Conservation (phyloP, 1,140 invertebrate genomes). For the Atopsyche davidsoni region DNA sequence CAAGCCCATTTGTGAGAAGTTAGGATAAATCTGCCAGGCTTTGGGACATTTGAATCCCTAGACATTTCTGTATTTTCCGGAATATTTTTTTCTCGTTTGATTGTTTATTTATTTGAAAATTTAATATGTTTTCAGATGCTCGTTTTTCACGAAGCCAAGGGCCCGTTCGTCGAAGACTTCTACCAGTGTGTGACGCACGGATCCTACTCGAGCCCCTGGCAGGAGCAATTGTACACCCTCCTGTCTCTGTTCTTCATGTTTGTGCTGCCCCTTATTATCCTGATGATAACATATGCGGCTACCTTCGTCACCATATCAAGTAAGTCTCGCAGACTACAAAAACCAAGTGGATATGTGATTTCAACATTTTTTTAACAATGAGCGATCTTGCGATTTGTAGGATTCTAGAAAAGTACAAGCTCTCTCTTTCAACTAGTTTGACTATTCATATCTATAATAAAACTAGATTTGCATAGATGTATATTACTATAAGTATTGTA, state of each 20-base stretch:
- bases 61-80: background rate
- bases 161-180: constrained; percentile 75
- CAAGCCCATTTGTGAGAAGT: no score
- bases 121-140: constrained; percentile 56
- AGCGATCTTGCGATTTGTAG: no score
- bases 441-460: no score
- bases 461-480: no score
- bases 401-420: no score
- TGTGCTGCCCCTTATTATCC: constrained; percentile 65
- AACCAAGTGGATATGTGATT: no score
- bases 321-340: constrained; percentile 51
- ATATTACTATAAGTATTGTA: no score
- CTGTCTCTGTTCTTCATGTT: constrained; percentile 75
- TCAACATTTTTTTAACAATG: no score
- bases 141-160: constrained; percentile 66
- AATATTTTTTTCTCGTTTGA: background rate
- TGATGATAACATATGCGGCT: constrained; percentile 67
- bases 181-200: constrained; percentile 80
- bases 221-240: constrained; percentile 73
- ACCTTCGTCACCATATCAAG: constrained; percentile 74
- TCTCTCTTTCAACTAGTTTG: no score
- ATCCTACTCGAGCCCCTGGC: constrained; percentile 70
- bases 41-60: background rate
- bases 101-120: background rate
- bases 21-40: no score